These are phyloP conservation scores for Ceratoteleas bidentatus DNA, from an alignment of 1,140 invertebrate genomes.

Conservation along the genomic window DNA sequence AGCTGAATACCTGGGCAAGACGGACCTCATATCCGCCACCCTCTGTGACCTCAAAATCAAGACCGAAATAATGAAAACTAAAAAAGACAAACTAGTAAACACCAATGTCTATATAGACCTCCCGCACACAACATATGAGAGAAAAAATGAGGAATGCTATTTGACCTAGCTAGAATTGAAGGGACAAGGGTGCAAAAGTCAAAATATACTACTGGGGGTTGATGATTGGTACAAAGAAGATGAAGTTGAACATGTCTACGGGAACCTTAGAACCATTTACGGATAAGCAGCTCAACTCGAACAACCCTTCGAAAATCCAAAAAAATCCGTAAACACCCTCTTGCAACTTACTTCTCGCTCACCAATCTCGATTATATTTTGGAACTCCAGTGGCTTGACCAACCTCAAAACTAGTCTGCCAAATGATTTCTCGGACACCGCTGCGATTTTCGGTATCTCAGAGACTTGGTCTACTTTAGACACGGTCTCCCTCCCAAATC, in stretches of 20 bases:
- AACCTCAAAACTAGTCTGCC: background rate
- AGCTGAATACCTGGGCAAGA: background rate
- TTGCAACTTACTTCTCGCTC: background rate
- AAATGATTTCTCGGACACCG: too few relatives aligned
- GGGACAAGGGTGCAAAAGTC: background rate
- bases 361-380: background rate
- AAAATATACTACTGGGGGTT: background rate
- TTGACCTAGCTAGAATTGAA: background rate
- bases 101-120: background rate
- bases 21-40: background rate
- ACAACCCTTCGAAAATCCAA: background rate
- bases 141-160: background rate
- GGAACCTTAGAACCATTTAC: background rate
- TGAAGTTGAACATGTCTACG: background rate
- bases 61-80: background rate
- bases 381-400: background rate
- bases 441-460: too few relatives aligned
- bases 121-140: background rate
- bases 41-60: background rate
- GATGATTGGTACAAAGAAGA: background rate
- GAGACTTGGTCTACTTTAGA: too few relatives aligned
- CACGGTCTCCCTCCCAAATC: too few relatives aligned
- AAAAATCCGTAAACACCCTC: background rate
- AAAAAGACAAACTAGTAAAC: background rate
- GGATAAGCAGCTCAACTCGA: background rate